Evolutionary conservation across 2,888 invertebrate genomes (phyloP).

Genomic region (Drosophila putrida): DNA sequence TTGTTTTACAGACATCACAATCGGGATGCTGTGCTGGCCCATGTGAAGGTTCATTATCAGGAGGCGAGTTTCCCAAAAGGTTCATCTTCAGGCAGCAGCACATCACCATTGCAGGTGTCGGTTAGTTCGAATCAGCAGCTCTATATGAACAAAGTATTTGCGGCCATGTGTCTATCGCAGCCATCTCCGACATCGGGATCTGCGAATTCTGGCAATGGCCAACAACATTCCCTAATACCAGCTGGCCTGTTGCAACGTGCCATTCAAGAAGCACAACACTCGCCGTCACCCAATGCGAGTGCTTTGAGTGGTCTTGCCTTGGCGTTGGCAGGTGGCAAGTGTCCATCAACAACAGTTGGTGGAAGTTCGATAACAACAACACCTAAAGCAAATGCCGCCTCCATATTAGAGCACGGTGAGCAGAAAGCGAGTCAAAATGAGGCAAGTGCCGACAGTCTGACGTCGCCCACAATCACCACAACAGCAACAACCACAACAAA

Average conservation of each 20-base stretch:
- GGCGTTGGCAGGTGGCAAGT: constrained; percentile 77
- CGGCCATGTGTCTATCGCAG: constrained; percentile 85
- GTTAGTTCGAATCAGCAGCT: constrained; percentile 78
- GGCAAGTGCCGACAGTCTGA: constrained; percentile 86
- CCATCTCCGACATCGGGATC: constrained; percentile 52
- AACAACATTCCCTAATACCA: constrained; percentile 80
- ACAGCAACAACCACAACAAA: not conserved
- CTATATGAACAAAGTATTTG: constrained; percentile 84
- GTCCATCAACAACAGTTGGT: constrained; percentile 49
- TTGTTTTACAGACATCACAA: constrained; percentile 87
- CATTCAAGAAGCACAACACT: constrained; percentile 80
- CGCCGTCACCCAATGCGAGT: constrained; percentile 70
- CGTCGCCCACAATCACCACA: constrained; percentile 79
- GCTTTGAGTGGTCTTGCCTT: constrained; percentile 79
- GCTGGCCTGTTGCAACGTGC: constrained; percentile 82
- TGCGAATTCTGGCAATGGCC: constrained; percentile 16
- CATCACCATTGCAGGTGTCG: constrained; percentile 80
- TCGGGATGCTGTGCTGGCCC: constrained; percentile 88
- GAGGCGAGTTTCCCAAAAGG: constrained; percentile 72
- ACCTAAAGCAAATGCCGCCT: constrained; percentile 79
- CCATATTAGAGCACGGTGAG: constrained; percentile 86
- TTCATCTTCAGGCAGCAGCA: constrained; percentile 47
- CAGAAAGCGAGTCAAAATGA: constrained; percentile 86
- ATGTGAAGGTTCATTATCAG: constrained; percentile 89
- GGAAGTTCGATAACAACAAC: constrained; percentile 19